phyloP scores from a whole-genome alignment of 2,797 vertebrate genomes.

The Labeo calbasu region DNA sequence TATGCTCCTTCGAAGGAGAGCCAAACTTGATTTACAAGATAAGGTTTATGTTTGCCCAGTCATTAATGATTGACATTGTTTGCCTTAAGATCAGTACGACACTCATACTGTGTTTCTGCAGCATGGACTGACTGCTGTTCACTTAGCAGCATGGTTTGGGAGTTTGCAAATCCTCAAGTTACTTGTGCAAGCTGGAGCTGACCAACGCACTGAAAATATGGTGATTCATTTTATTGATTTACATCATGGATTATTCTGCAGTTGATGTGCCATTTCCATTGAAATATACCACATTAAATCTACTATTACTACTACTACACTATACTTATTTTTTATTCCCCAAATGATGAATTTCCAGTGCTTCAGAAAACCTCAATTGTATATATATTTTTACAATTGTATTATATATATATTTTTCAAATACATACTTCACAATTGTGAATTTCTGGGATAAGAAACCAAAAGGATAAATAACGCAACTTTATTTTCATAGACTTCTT shows the following conservation, averaged over 20 bases:
- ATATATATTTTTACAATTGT: no score
- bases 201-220: conserved; percentile 81
- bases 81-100: neutral
- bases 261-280: neutral
- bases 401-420: no score
- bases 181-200: conserved; percentile 87
- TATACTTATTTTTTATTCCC: no score
- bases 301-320: no score
- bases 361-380: no score
- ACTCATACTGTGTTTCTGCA: conserved; percentile 59
- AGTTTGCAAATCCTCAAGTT: conserved; percentile 85
- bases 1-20: conserved; percentile 86
- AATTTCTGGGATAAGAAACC: no score
- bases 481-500: neutral
- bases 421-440: no score
- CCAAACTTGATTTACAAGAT: conserved; percentile 85
- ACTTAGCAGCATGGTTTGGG: conserved; percentile 91
- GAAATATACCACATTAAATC: no score
- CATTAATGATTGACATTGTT: neutral
- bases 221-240: conserved; percentile 56
- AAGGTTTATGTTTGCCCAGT: conserved; percentile 72
- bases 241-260: neutral
- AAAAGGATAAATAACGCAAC: no score
- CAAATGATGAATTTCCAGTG: neutral
- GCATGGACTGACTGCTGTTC: conserved; percentile 86